A percentile compares a stretch with the other conserved stretches of the same genome.
phyloP scores from a whole-genome alignment of 2,113 vertebrate genomes.

The Gulo gulo region DNA sequence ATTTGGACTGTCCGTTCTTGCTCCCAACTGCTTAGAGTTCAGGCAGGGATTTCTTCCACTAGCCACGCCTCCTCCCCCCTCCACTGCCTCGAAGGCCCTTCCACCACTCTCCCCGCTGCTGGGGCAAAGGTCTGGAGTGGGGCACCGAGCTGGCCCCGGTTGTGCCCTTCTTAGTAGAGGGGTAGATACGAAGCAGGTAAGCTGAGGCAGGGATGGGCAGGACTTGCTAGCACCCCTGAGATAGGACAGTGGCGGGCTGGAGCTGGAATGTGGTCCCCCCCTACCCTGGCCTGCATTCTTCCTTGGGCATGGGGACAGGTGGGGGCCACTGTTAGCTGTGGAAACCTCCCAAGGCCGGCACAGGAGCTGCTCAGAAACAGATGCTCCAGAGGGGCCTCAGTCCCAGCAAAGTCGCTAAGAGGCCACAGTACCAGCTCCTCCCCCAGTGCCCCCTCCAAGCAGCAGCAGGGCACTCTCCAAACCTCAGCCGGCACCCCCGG shows the following conservation, averaged over 20 bases:
- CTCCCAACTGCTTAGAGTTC: not conserved
- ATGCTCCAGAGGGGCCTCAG: not conserved
- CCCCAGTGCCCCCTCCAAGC: not conserved
- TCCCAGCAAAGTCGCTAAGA: not conserved
- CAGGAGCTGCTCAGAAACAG: not conserved
- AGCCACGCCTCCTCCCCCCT: too few relatives aligned
- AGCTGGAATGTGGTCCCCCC: not conserved
- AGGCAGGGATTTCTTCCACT: not conserved
- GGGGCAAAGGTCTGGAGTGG: not conserved
- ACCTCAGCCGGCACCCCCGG: not conserved
- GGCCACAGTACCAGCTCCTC: not conserved
- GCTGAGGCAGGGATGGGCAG: not conserved
- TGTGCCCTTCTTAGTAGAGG: not conserved
- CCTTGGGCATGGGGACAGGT: not conserved
- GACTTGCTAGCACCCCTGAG: not conserved
- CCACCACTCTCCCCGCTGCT: not conserved
- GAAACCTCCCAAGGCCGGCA: not conserved
- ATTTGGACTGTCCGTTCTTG: not conserved
- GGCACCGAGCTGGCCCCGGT: not conserved
- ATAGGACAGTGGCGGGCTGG: not conserved
- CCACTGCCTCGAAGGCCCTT: not conserved
- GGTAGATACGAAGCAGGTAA: not conserved
- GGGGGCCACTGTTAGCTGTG: not conserved
- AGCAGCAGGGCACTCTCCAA: not conserved
- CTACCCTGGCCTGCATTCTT: not conserved